A percentile compares a stretch with the other conserved stretches of the same genome.
Conservation (phyloP, 2,888 invertebrate species). For the Ashinkailepas kermadecensis region DNA sequence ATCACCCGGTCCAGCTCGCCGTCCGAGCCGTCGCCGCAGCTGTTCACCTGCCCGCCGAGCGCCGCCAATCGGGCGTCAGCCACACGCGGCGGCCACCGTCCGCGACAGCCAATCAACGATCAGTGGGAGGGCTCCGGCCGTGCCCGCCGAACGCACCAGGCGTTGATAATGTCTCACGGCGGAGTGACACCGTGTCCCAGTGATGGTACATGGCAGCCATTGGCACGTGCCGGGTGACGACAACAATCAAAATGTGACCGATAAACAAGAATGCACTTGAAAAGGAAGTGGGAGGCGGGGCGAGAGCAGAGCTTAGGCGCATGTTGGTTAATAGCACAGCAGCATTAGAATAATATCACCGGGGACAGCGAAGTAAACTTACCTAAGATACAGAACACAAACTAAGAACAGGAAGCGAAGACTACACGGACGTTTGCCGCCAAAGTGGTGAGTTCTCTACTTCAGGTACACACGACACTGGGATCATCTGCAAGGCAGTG, state of each 20-base stretch:
- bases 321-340: background rate
- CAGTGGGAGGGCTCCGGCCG: no score
- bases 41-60: background rate
- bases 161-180: no score
- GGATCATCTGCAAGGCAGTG: conserved; percentile 5
- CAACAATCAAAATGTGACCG: background rate
- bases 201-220: no score
- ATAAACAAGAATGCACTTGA: background rate
- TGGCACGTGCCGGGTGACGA: background rate
- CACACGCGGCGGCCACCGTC: no score
- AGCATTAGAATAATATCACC: background rate
- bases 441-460: conserved; percentile 1
- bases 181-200: no score
- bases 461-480: background rate
- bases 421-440: conserved; percentile 2
- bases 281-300: background rate
- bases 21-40: conserved; percentile 19
- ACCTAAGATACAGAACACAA: background rate
- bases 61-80: background rate
- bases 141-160: no score
- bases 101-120: no score
- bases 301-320: background rate
- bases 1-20: conserved; percentile 28
- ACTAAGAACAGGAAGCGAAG: background rate
- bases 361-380: background rate